Percentiles rank a stretch among this genome's conserved stretches.
Evolutionary conservation across 2,113 vertebrate species (phyloP).

Genomic region (Cyprinodon brontotheroides): DNA sequence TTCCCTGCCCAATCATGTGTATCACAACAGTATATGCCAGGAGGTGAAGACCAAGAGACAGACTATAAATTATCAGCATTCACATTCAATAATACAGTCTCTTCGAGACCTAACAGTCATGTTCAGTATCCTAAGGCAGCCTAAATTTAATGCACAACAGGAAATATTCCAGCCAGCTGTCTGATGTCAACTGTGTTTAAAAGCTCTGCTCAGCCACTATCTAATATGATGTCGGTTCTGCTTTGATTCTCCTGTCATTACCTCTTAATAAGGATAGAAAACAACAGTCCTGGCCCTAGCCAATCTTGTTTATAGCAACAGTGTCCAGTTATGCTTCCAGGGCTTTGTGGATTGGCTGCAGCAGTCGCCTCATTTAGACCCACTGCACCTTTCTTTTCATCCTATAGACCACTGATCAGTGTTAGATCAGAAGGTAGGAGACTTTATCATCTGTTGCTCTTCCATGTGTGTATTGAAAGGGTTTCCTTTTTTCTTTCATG

Average conservation of each 20-base stretch:
- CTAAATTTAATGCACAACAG: constrained; percentile 40
- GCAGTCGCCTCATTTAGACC: constrained; percentile 33
- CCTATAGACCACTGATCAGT: constrained; percentile 60
- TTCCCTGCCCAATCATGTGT: background rate
- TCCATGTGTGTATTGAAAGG: constrained; percentile 17
- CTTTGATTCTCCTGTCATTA: constrained; percentile 76
- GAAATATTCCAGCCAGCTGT: constrained; percentile 36
- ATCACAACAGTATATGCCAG: constrained; percentile 62
- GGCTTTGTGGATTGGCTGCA: constrained; percentile 28
- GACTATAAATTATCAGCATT: constrained; percentile 57
- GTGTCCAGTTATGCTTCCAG: constrained; percentile 35
- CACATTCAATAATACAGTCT: constrained; percentile 69
- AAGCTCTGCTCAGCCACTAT: constrained; percentile 31
- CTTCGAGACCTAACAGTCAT: constrained; percentile 72
- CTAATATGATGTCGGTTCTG: constrained; percentile 26
- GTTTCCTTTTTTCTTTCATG: constrained; percentile 18
- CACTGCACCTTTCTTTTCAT: constrained; percentile 54
- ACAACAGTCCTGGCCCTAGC: constrained; percentile 67
- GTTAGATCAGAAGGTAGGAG: constrained; percentile 52
- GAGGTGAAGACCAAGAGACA: constrained; percentile 49
- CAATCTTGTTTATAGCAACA: constrained; percentile 60
- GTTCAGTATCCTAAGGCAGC: constrained; percentile 66
- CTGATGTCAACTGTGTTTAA: constrained; percentile 19
- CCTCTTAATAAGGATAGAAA: constrained; percentile 76
- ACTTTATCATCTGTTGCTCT: constrained; percentile 53